Percentiles rank a stretch among this genome's conserved stretches.
phyloP scores from a whole-genome alignment of 1,140 invertebrate genomes.

The Tribolium madens region DNA sequence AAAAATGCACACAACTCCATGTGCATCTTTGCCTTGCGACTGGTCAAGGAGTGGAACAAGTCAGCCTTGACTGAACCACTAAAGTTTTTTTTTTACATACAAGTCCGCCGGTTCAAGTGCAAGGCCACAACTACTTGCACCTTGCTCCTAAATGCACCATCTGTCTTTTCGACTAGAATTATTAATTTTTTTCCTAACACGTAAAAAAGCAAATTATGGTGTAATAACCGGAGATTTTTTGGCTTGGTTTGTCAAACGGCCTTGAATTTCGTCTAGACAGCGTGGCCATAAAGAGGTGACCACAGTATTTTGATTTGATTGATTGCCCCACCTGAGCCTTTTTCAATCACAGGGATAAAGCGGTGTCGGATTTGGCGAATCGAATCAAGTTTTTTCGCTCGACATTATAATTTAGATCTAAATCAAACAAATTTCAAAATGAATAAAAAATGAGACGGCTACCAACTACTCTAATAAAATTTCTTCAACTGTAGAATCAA shows the following conservation, averaged over 20 bases:
- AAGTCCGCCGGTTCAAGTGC: constrained; percentile 50
- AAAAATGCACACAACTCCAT: constrained; percentile 43
- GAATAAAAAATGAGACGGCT: no score
- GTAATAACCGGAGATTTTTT: constrained; percentile 6
- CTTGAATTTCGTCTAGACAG: constrained; percentile 44
- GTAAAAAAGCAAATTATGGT: constrained; percentile 14
- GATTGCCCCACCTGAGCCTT: neutral
- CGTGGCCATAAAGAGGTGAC: constrained; percentile 21
- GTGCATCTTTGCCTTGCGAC: constrained; percentile 38
- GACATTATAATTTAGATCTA: no score
- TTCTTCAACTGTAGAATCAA: no score
- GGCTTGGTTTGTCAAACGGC: neutral
- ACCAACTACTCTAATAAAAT: no score
- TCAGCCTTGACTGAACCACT: constrained; percentile 48
- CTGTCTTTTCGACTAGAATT: constrained; percentile 39
- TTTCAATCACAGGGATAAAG: neutral
- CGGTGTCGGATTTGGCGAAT: no score
- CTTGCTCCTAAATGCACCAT: constrained; percentile 39
- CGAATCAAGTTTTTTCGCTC: no score
- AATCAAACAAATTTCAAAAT: no score
- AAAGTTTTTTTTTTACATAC: constrained; percentile 42
- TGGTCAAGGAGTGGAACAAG: constrained; percentile 42
- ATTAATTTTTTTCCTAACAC: constrained; percentile 1
- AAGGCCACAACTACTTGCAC: constrained; percentile 51
- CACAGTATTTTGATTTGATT: constrained; percentile 6